Evolutionary conservation across 2,888 invertebrate genomes (phyloP).

Genomic region (Ernsta delagoae): DNA sequence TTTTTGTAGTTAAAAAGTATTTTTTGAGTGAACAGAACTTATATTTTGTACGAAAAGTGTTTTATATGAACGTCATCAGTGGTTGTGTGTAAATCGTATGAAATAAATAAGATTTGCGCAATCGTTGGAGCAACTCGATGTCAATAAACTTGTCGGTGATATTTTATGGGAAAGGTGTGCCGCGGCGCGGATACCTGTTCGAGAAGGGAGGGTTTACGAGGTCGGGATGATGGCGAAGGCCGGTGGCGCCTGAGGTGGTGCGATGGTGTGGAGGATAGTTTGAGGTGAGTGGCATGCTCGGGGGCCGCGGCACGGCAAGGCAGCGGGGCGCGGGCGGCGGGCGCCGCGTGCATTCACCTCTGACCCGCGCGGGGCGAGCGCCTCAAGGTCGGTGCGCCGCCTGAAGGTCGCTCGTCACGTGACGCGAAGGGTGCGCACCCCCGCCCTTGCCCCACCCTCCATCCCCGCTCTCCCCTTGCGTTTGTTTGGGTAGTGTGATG

Average conservation of each 20-base stretch:
- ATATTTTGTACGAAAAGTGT: slow-evolving; percentile 60
- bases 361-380: no score
- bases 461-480: slow-evolving; percentile 51
- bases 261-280: slow-evolving; percentile 65
- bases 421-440: no score
- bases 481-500: slow-evolving; percentile 45
- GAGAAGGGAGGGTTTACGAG: slow-evolving; percentile 67
- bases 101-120: slow-evolving; percentile 70
- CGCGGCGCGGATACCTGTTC: slow-evolving; percentile 80
- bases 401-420: no score
- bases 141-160: slow-evolving; percentile 84
- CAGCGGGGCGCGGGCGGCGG: slow-evolving; percentile 52
- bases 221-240: slow-evolving; percentile 58
- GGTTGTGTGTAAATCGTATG: slow-evolving; percentile 58
- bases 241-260: slow-evolving; percentile 56
- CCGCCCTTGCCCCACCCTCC: no score
- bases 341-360: no score
- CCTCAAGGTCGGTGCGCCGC: no score
- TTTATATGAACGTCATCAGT: slow-evolving; percentile 60
- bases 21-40: slow-evolving; percentile 69
- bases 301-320: slow-evolving; percentile 58
- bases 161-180: slow-evolving; percentile 84
- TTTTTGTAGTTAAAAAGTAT: slow-evolving; percentile 68
- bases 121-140: slow-evolving; percentile 76
- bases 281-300: slow-evolving; percentile 70